These are phyloP conservation scores for Callaeas wilsoni DNA, from an alignment of 2,113 vertebrate species.

Conservation along the genomic window DNA sequence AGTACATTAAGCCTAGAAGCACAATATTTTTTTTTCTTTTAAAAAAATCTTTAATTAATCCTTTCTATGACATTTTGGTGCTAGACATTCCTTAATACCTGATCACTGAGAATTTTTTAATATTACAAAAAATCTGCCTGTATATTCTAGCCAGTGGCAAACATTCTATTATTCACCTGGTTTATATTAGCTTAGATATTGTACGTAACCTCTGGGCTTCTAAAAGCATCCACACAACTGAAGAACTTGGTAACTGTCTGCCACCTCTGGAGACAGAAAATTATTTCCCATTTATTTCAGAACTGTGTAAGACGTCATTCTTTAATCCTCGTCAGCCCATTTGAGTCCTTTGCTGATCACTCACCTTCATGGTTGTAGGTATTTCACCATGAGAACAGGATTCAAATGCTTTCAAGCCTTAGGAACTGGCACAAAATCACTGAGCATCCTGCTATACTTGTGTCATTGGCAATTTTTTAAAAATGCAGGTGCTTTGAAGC, in stretches of 20 bases:
- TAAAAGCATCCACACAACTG: background rate
- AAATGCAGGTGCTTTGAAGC: background rate
- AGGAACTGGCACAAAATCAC: background rate
- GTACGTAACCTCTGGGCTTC: background rate
- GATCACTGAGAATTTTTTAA: background rate
- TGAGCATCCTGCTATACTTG: background rate
- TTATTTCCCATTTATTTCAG: background rate
- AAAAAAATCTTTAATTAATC: background rate
- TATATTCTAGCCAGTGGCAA: background rate
- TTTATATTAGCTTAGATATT: background rate
- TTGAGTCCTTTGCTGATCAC: background rate
- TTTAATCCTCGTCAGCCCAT: background rate
- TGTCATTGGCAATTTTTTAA: background rate
- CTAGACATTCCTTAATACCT: background rate
- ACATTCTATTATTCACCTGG: background rate
- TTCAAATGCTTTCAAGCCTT: background rate
- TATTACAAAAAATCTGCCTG: background rate
- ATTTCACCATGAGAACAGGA: background rate
- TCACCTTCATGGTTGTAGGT: accelerated
- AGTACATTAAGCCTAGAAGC: background rate
- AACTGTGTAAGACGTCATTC: background rate
- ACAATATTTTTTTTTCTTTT: background rate
- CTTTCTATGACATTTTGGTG: background rate
- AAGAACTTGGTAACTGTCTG: background rate
- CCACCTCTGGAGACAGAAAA: background rate